Percentiles rank a stretch among this genome's conserved stretches.
Evolutionary conservation across 2,797 vertebrate species (phyloP).

Genomic region (Enteromius afrohamiltoni): DNA sequence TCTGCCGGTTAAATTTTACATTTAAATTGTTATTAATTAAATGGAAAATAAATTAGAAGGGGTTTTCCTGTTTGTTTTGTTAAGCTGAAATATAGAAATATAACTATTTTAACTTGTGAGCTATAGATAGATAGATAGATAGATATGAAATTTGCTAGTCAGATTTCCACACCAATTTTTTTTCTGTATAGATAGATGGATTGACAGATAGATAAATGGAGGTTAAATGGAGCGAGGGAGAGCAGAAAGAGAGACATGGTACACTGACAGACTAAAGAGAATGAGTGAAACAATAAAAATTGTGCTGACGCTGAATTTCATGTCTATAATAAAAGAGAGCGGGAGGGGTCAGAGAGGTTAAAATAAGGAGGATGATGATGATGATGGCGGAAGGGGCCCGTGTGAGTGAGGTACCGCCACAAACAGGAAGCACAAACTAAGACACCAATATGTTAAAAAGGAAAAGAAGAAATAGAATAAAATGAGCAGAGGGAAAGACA

Average conservation of each 20-base stretch:
- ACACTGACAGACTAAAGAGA: slow-evolving; percentile 47
- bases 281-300: slow-evolving; percentile 61
- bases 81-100: neutral
- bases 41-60: neutral
- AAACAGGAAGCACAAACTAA: neutral
- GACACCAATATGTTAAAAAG: neutral
- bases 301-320: slow-evolving; percentile 56
- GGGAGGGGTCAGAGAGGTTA: slow-evolving; percentile 23
- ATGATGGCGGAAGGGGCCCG: neutral
- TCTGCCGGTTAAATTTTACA: neutral
- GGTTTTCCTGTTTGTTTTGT: too few species aligned
- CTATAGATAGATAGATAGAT: slow-evolving; percentile 47
- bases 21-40: neutral
- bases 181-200: slow-evolving; percentile 23
- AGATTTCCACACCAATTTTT: neutral
- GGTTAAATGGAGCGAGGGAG: slow-evolving; percentile 23
- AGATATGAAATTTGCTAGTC: slow-evolving; percentile 15
- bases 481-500: slow-evolving; percentile 49
- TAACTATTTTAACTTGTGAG: neutral
- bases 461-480: slow-evolving; percentile 35
- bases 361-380: slow-evolving; percentile 5
- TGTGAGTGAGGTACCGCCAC: neutral
- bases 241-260: slow-evolving; percentile 48
- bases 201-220: slow-evolving; percentile 29
- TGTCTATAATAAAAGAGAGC: slow-evolving; percentile 30